Conservation (phyloP, 2,113 vertebrate genomes). For the Arenaria interpres region DNA sequence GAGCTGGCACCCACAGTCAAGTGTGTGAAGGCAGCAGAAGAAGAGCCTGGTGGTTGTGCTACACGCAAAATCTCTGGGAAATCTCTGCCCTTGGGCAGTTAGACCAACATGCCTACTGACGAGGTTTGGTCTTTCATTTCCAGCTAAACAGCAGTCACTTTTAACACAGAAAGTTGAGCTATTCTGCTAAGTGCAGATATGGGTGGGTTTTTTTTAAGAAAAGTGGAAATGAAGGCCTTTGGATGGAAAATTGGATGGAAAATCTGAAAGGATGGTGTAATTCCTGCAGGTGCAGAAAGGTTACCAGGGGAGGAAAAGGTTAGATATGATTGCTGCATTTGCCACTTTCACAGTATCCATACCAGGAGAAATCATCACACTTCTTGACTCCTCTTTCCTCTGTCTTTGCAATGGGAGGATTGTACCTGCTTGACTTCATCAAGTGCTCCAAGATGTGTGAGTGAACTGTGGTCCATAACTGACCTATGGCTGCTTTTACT, state of each 20-base stretch:
- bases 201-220: neutral
- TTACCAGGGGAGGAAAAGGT: neutral
- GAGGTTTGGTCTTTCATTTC: neutral
- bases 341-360: neutral
- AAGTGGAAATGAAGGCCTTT: neutral
- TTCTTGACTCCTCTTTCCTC: neutral
- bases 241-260: neutral
- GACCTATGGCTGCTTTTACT: rapidly evolving
- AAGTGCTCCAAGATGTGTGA: neutral
- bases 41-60: neutral
- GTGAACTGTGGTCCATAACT: neutral
- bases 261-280: neutral
- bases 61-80: neutral
- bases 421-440: neutral
- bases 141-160: neutral
- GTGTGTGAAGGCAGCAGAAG: neutral
- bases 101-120: neutral
- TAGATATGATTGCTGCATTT: neutral
- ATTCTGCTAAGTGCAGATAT: neutral
- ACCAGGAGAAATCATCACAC: neutral
- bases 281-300: neutral
- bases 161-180: neutral
- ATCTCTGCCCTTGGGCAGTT: neutral
- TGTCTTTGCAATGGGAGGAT: neutral
- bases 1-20: neutral